Evolutionary conservation across 2,888 invertebrate genomes (phyloP).

Genomic region (Lasioglossum oenotherae): DNA sequence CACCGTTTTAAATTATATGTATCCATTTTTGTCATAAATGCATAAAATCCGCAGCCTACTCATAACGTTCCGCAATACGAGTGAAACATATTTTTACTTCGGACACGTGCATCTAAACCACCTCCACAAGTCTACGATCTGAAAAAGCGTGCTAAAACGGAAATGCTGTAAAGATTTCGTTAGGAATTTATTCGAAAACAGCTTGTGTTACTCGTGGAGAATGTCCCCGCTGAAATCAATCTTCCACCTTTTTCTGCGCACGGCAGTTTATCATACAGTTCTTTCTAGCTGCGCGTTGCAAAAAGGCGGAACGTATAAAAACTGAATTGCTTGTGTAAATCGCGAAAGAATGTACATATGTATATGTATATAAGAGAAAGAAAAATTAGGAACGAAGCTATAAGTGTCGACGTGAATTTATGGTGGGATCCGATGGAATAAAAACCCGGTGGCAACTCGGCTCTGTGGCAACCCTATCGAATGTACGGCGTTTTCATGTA

Average conservation of each 20-base stretch:
- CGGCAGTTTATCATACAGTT: neutral
- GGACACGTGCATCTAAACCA: neutral
- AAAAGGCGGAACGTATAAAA: neutral
- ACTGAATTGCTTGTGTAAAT: neutral
- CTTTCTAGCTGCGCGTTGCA: neutral
- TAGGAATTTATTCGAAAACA: neutral
- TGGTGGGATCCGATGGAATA: neutral
- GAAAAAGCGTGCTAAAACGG: neutral
- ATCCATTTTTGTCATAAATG: no score
- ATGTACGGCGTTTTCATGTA: constrained; percentile 36
- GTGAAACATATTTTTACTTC: neutral
- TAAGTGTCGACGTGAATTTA: neutral
- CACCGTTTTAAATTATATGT: no score
- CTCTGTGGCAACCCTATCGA: constrained; percentile 21
- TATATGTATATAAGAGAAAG: neutral
- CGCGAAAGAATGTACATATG: neutral
- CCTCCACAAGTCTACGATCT: neutral
- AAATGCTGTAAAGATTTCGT: neutral
- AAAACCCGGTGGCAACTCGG: constrained; percentile 2
- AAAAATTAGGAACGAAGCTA: neutral
- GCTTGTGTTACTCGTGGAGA: neutral
- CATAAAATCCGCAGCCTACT: no score
- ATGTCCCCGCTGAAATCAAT: neutral
- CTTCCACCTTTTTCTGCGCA: neutral
- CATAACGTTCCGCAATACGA: neutral